Evolutionary conservation across 2,888 invertebrate genomes (phyloP), one percentile per base, ranked within the genome.

Genomic region (Cephus pulcher): DNA sequence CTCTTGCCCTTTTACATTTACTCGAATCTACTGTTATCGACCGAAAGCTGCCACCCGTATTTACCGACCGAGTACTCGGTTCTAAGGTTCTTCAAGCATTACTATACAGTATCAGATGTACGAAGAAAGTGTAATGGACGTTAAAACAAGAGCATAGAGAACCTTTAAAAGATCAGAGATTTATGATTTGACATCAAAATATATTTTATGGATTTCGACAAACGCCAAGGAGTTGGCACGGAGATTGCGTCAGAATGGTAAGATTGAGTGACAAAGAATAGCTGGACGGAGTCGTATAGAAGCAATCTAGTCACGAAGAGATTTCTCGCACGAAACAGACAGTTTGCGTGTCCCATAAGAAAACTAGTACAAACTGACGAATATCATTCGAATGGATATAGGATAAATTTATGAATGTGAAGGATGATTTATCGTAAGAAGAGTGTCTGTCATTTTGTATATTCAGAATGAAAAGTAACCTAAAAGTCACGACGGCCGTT

Each of bases 321-420:
- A 35, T 34, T 15, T n/a, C 11, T 40, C 69, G 74, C 77, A 77
- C 74, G 77, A 74, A 77, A 35, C 74, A 34, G 77, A 77, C 77
- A 77, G 77, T 32, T 77, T 74, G 77, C 77, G 77, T 77, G 77
- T 70, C 30, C 32, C 30, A 12, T 69, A 73, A 77, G 77, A 77
- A 77, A 74, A 23, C 56, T 56, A 56, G 56, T 56, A 23, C 56
- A 56, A 56, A 69, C 77, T 74, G 77, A 77, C 74, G 74, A 70
- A 77, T 77, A 77, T 77, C 77, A 69, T 77, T 74, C 69, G 74
- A 77, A 56, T 68, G 71, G 11, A 11, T 37, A 74, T 74, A n/a
- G 40, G 74, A 76, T 75, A 12, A 73, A 37, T 79, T 76, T 83
- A 79, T 37, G 74, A 77, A 73, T 74, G 81, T 82, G 23, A 56